phyloP scores from a whole-genome alignment of 2,888 invertebrate species.

The Epirrita christyi region DNA sequence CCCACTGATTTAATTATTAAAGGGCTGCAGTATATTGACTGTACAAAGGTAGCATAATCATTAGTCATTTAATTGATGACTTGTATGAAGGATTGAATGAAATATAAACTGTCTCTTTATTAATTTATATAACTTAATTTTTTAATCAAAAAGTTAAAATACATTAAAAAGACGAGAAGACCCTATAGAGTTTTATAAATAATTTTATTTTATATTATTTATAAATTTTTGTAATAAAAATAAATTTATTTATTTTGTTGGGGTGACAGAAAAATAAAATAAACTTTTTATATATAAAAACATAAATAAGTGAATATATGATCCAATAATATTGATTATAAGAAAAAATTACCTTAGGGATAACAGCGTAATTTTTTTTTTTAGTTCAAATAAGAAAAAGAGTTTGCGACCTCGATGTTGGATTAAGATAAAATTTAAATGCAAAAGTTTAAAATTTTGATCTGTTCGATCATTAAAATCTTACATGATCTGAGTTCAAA shows the following conservation, averaged over 20 bases:
- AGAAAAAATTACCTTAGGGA: constrained; percentile 92
- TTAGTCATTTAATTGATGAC: constrained; percentile 91
- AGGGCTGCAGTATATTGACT: constrained; percentile 92
- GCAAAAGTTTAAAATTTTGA: constrained; percentile 88
- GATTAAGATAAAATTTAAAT: constrained; percentile 89
- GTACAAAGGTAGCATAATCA: constrained; percentile 92
- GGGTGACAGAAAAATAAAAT: constrained; percentile 86
- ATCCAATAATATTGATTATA: constrained; percentile 86
- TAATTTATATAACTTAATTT: constrained; percentile 73
- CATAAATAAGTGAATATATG: constrained; percentile 75
- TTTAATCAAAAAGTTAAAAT: constrained; percentile 88
- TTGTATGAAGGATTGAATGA: constrained; percentile 91
- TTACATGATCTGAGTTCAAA: constrained; percentile 96
- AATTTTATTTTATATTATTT: constrained; percentile 68
- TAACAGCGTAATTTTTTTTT: constrained; percentile 93
- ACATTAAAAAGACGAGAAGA: constrained; percentile 89
- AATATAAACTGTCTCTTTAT: constrained; percentile 84
- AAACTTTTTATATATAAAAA: constrained; percentile 73
- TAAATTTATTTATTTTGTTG: constrained; percentile 83
- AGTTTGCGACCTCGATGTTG: constrained; percentile 96
- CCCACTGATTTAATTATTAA: constrained; percentile 88
- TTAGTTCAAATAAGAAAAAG: constrained; percentile 89
- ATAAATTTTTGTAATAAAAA: constrained; percentile 51
- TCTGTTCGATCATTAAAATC: constrained; percentile 93
- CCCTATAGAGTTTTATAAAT: constrained; percentile 89